A percentile compares a stretch with the other conserved stretches of the same genome.
These are phyloP conservation scores for Thinocorus orbignyianus DNA, from an alignment of 2,113 vertebrate species.

Conservation along the genomic window DNA sequence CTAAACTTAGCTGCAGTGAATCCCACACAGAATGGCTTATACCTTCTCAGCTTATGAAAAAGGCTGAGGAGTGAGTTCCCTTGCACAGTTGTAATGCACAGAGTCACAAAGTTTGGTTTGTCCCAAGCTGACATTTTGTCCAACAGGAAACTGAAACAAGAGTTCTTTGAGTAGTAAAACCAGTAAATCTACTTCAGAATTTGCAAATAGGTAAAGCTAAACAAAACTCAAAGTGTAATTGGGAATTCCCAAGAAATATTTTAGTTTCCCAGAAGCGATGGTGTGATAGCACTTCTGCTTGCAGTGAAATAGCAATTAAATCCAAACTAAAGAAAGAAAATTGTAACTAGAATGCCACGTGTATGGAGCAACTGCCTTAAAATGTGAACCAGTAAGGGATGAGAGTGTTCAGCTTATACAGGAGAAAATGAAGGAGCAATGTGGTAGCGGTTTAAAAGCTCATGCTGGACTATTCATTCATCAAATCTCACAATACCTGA, in stretches of 20 bases:
- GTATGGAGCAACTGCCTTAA: neutral
- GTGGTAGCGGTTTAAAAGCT: neutral
- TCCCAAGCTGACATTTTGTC: neutral
- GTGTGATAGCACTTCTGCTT: neutral
- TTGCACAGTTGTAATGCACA: neutral
- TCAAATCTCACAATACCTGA: neutral
- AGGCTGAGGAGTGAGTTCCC: neutral
- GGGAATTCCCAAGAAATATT: neutral
- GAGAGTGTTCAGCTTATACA: neutral
- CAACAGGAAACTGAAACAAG: neutral
- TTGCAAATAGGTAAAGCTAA: neutral
- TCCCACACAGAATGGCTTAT: constrained; percentile 18
- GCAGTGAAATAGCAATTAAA: neutral
- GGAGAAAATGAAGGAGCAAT: neutral
- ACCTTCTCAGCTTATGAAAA: neutral
- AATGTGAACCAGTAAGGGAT: neutral
- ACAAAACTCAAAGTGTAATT: neutral
- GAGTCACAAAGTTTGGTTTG: neutral
- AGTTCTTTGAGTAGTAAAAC: neutral
- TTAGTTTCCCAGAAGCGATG: neutral
- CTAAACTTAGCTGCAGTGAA: constrained; percentile 23
- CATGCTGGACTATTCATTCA: neutral
- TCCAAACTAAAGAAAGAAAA: neutral
- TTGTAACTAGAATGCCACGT: neutral
- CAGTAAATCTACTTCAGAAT: neutral